These are phyloP conservation scores for Habroteleia sp. DNA, from an alignment of 2,888 invertebrate species.

Conservation along the genomic window DNA sequence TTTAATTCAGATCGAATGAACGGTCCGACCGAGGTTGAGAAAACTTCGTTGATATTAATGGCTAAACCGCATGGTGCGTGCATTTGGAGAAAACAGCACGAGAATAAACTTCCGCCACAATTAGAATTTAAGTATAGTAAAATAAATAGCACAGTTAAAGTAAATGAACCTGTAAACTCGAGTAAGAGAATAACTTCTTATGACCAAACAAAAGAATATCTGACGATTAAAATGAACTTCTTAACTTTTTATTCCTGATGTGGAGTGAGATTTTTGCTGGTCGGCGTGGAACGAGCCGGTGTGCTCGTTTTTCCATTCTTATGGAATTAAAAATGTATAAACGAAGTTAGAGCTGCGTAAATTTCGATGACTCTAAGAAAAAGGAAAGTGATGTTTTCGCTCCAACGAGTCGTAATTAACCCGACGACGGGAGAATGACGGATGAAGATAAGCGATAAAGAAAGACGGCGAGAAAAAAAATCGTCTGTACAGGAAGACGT, in stretches of 20 bases:
- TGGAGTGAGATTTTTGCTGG: neutral
- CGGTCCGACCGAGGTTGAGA: conserved; percentile 17
- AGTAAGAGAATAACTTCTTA: conserved; percentile 17
- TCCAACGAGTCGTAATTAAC: conserved; percentile 35
- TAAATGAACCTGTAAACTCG: conserved; percentile 38
- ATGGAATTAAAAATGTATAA: conserved; percentile 20
- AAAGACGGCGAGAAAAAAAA: conserved; percentile 52
- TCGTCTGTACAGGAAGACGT: conserved; percentile 61
- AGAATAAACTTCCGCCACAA: conserved; percentile 32
- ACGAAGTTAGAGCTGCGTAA: conserved; percentile 7
- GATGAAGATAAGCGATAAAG: conserved; percentile 13
- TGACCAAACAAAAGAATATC: conserved; percentile 29
- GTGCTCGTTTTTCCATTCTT: neutral
- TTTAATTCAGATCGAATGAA: conserved; percentile 31
- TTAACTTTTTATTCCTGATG: conserved; percentile 10
- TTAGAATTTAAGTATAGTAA: conserved; percentile 37
- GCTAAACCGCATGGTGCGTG: conserved; percentile 26
- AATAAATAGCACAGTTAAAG: conserved; percentile 32
- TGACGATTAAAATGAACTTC: conserved; percentile 10
- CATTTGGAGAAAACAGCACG: conserved; percentile 18
- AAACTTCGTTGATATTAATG: conserved; percentile 50
- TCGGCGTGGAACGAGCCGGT: neutral
- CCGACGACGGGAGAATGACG: neutral
- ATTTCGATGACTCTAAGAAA: conserved; percentile 12
- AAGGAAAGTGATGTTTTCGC: conserved; percentile 25